Percentiles rank a stretch among this genome's conserved stretches.
These are phyloP conservation scores for Addax nasomaculatus DNA, from an alignment of 2,113 vertebrate species.

Conservation along the genomic window DNA sequence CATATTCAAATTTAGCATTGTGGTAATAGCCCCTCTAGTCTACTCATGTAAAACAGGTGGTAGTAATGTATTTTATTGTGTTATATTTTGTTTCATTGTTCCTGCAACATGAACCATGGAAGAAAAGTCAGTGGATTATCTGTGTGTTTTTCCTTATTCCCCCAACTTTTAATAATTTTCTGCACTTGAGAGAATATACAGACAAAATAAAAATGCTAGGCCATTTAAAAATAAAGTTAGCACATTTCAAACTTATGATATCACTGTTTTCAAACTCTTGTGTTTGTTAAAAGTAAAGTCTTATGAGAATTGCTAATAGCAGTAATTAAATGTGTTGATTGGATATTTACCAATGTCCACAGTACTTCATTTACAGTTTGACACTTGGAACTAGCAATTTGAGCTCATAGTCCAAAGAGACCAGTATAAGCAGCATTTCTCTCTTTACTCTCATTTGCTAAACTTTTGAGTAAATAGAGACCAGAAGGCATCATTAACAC, in stretches of 20 bases:
- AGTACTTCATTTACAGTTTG: slow-evolving; percentile 52
- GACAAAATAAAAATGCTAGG: neutral
- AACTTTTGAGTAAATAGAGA: slow-evolving; percentile 43
- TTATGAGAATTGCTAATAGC: slow-evolving; percentile 49
- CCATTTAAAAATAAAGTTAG: slow-evolving; percentile 25
- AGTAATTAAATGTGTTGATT: slow-evolving; percentile 76
- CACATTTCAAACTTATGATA: slow-evolving; percentile 53
- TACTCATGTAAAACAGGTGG: neutral
- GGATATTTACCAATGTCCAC: slow-evolving; percentile 54
- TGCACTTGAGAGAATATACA: neutral
- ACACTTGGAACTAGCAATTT: slow-evolving; percentile 15
- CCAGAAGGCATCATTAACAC: slow-evolving; percentile 66
- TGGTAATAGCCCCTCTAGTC: neutral
- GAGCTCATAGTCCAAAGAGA: neutral
- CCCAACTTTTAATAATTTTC: neutral
- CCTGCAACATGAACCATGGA: neutral
- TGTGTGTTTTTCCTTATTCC: neutral
- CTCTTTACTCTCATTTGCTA: slow-evolving; percentile 46
- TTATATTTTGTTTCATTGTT: slow-evolving; percentile 2
- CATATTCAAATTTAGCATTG: neutral
- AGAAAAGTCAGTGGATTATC: neutral
- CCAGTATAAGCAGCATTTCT: neutral
- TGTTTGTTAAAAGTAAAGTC: slow-evolving; percentile 49
- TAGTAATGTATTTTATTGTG: neutral
- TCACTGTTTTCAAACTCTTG: slow-evolving; percentile 38